Percentiles rank a stretch among this genome's conserved stretches.
phyloP scores from a whole-genome alignment of 2,797 vertebrate species.

The Vespertilio murinus region DNA sequence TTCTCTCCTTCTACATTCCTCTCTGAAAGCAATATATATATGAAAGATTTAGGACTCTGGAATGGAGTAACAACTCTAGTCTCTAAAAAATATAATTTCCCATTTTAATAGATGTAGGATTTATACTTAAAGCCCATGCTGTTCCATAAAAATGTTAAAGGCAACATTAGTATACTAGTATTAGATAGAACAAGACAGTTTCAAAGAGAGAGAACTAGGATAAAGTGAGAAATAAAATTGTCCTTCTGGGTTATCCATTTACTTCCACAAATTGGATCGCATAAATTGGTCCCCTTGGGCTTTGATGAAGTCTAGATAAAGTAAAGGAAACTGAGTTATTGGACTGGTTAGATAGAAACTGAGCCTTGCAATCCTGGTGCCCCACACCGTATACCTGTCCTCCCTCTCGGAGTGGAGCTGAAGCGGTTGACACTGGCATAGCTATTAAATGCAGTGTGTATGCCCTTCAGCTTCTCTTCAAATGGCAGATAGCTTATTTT shows the following conservation, averaged over 20 bases:
- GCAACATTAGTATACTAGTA: not conserved
- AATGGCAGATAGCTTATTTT: not conserved
- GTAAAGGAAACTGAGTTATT: not conserved
- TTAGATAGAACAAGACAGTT: not conserved
- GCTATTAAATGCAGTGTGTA: not conserved
- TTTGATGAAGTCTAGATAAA: constrained; percentile 10
- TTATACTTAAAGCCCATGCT: not conserved
- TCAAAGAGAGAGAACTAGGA: constrained; percentile 1
- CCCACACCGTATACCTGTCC: not conserved
- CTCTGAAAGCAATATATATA: too few species aligned
- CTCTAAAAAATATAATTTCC: not conserved
- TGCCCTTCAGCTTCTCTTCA: constrained; percentile 11
- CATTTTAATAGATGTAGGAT: not conserved
- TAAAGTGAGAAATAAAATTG: constrained; percentile 22
- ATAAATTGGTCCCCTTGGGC: not conserved
- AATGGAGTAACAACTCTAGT: not conserved
- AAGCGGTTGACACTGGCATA: not conserved
- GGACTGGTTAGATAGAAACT: not conserved
- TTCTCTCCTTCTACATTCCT: too few species aligned
- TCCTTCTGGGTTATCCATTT: not conserved
- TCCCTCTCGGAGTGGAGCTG: not conserved
- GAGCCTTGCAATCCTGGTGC: not conserved
- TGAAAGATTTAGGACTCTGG: not conserved
- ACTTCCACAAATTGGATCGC: not conserved
- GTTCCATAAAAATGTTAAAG: not conserved